Base-by-base conservation (phyloP, 2,888 invertebrate genomes). In the Penaeus monodon region DNA sequence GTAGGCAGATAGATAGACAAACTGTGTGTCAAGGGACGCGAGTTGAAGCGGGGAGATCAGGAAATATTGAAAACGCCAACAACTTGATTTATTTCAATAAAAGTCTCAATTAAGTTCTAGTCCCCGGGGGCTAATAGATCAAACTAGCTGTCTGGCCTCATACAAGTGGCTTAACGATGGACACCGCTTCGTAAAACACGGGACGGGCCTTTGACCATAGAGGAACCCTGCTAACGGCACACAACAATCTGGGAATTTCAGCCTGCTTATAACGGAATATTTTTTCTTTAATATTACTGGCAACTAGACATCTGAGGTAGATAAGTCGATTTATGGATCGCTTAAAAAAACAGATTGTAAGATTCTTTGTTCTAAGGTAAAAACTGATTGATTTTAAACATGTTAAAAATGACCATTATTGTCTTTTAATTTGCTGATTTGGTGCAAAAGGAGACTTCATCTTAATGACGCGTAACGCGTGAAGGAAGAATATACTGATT, bases 81-180 rank as follows among this genome's bases (percentile, higher is more conserved):
- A 64, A 63, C 65, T 76, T 83, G 83, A 83, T 83, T 76, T 76
- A 76, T 83, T 76, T 83, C 83, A 76, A 83, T 83, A 83, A 83
- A 83, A 83, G 63, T 83, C 83, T 76, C 83, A 83, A 83, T 83
- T 83, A 83, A 76, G 74, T 83, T 76, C 12, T 33, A 57, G 64
- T 76, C 83, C 80, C 80, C 29, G 29, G 33, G 65, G 80, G 29
- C 65, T 65, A 64, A 80, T 80, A 65, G 29, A 20, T 80, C 80
- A 80, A 49, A 80, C 65, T 80, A 65, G 64, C 80, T 80, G 80
- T 80, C 80, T 38, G 65, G 80, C 24, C n/a, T 80, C 64, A 44
- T 77, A 38, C 77, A 20, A 49, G 77, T 79, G 79, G 79, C 79
- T 77, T 77, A 77, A 22, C 77, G 49, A 49, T 27, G 77, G 77